Base-by-base conservation (phyloP, 2,888 invertebrate species). In the Cosmia trapezina region DNA sequence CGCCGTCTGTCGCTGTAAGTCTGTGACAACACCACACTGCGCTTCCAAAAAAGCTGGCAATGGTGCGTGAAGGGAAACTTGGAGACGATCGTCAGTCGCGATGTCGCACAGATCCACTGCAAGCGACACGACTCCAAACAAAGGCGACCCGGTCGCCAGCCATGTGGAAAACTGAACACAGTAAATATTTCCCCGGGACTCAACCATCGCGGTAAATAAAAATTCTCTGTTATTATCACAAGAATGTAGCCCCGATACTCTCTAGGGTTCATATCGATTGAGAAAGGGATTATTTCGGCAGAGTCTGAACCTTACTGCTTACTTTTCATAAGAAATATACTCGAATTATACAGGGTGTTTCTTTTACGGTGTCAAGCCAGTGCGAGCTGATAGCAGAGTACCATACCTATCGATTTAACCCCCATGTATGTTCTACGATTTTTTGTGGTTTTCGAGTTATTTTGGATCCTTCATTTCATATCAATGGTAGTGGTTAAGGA, bases 81-180 rank as follows among this genome's bases (percentile, higher is more conserved):
- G 37, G n/a, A 66, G 73, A 61, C 61, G 37, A 62, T 45, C 47
- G 56, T 54, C 57, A 33, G 43, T 8, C 53, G 47, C 49, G 59
- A 61, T 41, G 56, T 68, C 47, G 61, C 45, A 14, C 51, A 57
- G 57, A 56, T 12, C 28, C 62, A 56, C 70, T 77, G 80, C 83
- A 73, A 75, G 75, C 77, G 75, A 76, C 80, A 73, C 56, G 57
- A 60, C 51, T 66, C 66, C 70, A 76, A 74, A 67, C 74, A 70
- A 72, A 59, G 67, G 53, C 74, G 71, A 51, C 73, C 72, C 70
- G 70, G 73, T 53, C 62, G 78, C 61, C 74, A 78, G 83, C 81
- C 86, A 83, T 78, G 85, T 76, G 88, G 83, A 89, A 86, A 88
- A 87, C 86, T 83, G 85, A 83, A 80, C 85, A 66, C 81, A 81